Conservation (phyloP, 2,113 vertebrate species). For the Limnothrissa miodon region DNA sequence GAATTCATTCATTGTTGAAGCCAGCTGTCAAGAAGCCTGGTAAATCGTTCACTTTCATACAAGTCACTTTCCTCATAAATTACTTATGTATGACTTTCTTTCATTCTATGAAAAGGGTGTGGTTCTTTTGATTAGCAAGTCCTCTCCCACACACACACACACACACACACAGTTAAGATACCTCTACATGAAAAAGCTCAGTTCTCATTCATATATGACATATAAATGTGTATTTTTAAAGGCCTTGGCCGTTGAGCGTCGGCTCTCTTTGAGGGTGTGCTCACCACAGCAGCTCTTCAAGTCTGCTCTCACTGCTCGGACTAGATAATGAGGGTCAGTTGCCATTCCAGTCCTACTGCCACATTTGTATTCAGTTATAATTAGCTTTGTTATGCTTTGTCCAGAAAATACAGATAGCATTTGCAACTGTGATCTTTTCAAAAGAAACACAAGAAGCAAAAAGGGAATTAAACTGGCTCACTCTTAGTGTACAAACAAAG, state of each 20-base stretch:
- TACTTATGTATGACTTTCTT: neutral
- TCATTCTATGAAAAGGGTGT: neutral
- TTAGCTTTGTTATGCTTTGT: constrained; percentile 17
- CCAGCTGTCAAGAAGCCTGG: neutral
- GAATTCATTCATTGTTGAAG: neutral
- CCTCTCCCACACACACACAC: constrained; percentile 5
- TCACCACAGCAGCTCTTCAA: constrained; percentile 56
- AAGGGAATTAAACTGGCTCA: neutral
- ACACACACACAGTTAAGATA: constrained; percentile 41
- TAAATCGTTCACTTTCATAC: neutral
- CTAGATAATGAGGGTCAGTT: constrained; percentile 47
- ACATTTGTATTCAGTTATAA: constrained; percentile 32
- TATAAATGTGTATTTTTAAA: constrained; percentile 56
- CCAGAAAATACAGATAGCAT: neutral
- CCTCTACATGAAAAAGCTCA: constrained; percentile 59
- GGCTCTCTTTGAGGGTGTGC: constrained; percentile 41
- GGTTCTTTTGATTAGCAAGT: constrained; percentile 50
- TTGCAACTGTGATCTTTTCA: neutral
- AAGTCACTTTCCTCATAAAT: neutral
- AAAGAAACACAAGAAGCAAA: neutral
- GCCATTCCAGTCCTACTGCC: constrained; percentile 20
- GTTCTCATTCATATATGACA: constrained; percentile 53
- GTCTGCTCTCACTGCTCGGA: constrained; percentile 39
- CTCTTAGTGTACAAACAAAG: neutral
- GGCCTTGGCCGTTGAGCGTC: constrained; percentile 45